Evolutionary conservation across 2,797 vertebrate genomes (phyloP), one percentile per base, ranked within the genome.

Genomic region (Pyrocephalus nanus): DNA sequence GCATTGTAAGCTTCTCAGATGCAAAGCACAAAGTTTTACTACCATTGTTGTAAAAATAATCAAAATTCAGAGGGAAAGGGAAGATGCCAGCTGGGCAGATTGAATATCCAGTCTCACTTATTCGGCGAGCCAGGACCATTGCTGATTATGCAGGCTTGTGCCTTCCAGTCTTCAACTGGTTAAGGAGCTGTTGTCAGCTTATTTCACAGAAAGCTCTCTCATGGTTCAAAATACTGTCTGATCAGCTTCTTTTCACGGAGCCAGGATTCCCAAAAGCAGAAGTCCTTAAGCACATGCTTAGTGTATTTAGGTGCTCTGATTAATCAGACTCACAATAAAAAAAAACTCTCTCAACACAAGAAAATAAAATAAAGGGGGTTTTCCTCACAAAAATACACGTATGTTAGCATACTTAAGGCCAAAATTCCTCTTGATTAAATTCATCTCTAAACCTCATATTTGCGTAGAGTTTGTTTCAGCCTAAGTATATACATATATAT

Each of bases 131-230:
- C 54, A 92, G 74, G 67, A 81, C 86, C 81, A 90, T 0, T 92
- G 84, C 80, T 85, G 86, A 96, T 90, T 91, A 90, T 47, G 74
- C 92, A 95, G 70, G 40, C 51, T 84, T 84, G 51, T 48, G 64
- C 77, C 77, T 92, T 94, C 83, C 53, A 93, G 93, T 60, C 60
- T 93, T 95, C 77, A 96, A 94, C 86, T 94, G 92, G 92, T 96
- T 95, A 96, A 96, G 73, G 54, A 95, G 90, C 80, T 95, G 88
- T 78, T 96, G 91, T 96, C 94, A 95, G 86, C 86, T 95, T 86
- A 90, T 92, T 95, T 92, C 69, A 82, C 71, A 64, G 77, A 95
- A 94, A 92, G 77, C 45, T 92, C 29, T n/a, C 77, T 92, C 86
- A 71, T 85, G 77, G 74, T 64, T 93, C 90, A 92, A 82, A 95